Base-by-base conservation (phyloP, 2,113 vertebrate species). In the Podiceps cristatus region DNA sequence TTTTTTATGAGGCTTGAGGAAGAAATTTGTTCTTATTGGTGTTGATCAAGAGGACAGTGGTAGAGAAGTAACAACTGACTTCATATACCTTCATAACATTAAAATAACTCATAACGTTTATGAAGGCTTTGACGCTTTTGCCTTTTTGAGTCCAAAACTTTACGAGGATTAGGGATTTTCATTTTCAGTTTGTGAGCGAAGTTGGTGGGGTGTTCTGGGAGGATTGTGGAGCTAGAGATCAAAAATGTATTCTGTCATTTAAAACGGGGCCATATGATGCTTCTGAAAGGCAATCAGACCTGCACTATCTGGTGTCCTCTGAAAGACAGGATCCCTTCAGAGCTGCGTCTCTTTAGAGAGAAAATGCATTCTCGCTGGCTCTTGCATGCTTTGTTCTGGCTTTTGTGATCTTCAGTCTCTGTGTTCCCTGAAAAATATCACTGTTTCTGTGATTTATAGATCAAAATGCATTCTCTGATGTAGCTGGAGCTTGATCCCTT, bases 351-450 rank as follows among this genome's bases (percentile, higher is more conserved):
- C 85, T 93, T 94, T 77, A 31, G 68, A 94, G 47, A 75, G 40
- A 89, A 96, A 93, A 89, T 64, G 33, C 7, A 2, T 73, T 96
- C 86, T 96, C 68, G 53, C 73, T 84, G 66, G 11, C 76, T 89
- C 94, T 91, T 81, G 58, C 76, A 29, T 79, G 91, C 94, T 97
- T 96, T 96, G 84, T 96, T 96, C 96, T 90, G 87, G 64, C 62
- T 96, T 97, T 95, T 96, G 95, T 96, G 96, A 96, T 96, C 96
- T 96, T 68, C 64, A 31, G 17, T 90, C 72, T 75, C 62, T 87
- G 81, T 95, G 89, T 77, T 96, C 73, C 76, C 73, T 78, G 83
- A 78, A 91, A 95, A 93, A 78, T 79, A 75, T 84, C 86, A 77
- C 52, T 76, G 62, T 90, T 94, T 91, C 95, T 96, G 86, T 97